These are phyloP conservation scores for Cryptocephalus primarius DNA, from an alignment of 2,888 invertebrate genomes.

Conservation along the genomic window DNA sequence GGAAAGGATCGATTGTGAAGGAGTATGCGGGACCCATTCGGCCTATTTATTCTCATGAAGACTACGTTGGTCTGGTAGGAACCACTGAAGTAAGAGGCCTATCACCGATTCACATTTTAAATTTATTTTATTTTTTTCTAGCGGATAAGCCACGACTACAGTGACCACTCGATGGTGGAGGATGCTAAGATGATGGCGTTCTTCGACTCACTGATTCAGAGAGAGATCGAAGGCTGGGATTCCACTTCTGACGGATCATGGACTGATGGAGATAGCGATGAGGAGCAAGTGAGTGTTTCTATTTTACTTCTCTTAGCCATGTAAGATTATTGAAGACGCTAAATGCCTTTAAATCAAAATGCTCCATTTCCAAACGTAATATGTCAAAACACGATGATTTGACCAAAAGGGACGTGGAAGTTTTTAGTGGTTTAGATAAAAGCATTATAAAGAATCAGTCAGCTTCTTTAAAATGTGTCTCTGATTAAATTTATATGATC, in stretches of 20 bases:
- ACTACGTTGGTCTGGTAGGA: constrained; percentile 72
- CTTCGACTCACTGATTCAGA: constrained; percentile 86
- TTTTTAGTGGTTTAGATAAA: too few species aligned
- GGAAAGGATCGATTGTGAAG: constrained; percentile 52
- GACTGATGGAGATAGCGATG: constrained; percentile 27
- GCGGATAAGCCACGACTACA: constrained; percentile 80
- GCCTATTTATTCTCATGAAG: constrained; percentile 66
- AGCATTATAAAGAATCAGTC: too few species aligned
- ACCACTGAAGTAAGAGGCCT: constrained; percentile 51
- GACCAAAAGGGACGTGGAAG: too few species aligned
- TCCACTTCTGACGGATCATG: constrained; percentile 26
- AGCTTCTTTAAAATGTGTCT: too few species aligned
- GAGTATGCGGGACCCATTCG: constrained; percentile 50
- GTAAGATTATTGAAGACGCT: too few species aligned
- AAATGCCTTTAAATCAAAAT: too few species aligned
- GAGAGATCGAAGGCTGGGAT: constrained; percentile 73
- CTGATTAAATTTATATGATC: too few species aligned
- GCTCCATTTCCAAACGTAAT: too few species aligned
- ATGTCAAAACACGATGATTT: too few species aligned
- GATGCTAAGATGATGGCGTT: constrained; percentile 95
- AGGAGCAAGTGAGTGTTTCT: constrained; percentile 7
- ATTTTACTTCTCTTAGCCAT: too few species aligned
- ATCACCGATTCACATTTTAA: background rate
- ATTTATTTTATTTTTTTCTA: constrained; percentile 27
- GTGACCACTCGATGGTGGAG: constrained; percentile 76